These are phyloP conservation scores for Crotalus horridus DNA, from an alignment of 2,113 vertebrate species.

Conservation along the genomic window DNA sequence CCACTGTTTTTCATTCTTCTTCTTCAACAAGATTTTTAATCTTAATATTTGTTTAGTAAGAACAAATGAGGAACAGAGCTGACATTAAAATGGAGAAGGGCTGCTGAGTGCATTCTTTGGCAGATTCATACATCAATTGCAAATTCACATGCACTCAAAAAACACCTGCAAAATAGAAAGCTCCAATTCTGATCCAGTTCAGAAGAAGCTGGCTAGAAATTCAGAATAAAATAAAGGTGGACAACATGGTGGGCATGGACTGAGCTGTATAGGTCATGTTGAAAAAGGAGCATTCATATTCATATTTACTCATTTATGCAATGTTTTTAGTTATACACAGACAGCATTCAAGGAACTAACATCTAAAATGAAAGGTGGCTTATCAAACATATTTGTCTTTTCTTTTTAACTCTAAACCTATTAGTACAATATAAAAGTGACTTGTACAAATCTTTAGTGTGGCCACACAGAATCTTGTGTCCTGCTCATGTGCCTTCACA, in stretches of 20 bases:
- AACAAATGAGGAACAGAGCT: background rate
- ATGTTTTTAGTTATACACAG: background rate
- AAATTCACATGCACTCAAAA: rapidly evolving
- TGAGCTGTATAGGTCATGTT: background rate
- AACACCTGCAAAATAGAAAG: background rate
- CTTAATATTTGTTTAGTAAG: background rate
- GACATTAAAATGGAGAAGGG: background rate
- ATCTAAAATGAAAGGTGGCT: background rate
- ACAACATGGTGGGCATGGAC: no score
- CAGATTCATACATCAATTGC: background rate
- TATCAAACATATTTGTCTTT: background rate
- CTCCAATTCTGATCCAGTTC: background rate
- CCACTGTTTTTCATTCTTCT: background rate
- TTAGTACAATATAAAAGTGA: background rate
- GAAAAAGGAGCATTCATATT: background rate
- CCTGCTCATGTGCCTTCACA: background rate
- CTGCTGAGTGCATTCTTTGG: no score
- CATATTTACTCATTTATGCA: background rate
- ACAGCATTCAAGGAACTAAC: background rate
- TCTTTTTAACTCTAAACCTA: background rate
- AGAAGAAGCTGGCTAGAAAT: background rate
- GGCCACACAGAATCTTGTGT: background rate
- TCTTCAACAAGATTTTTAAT: background rate
- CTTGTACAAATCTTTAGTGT: background rate
- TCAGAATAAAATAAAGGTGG: background rate